Evolutionary conservation across 2,113 vertebrate species (phyloP).

Genomic region (Narcine bancroftii): DNA sequence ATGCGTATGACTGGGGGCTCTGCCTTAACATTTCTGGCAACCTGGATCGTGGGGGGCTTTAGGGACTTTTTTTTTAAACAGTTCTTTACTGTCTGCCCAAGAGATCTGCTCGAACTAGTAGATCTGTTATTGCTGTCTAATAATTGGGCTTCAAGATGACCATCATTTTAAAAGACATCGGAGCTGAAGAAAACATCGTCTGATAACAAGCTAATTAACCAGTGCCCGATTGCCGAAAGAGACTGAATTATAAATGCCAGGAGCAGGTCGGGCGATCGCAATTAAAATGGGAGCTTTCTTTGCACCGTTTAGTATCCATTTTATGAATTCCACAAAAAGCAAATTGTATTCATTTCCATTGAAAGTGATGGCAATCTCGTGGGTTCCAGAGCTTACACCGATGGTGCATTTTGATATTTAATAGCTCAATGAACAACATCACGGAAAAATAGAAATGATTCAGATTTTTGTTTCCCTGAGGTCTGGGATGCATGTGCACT

Average conservation of each 20-base stretch:
- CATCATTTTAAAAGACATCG: constrained; percentile 17
- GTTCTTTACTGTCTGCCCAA: constrained; percentile 12
- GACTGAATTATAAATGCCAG: constrained; percentile 34
- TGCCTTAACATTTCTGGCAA: constrained; percentile 17
- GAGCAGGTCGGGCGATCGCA: constrained; percentile 26
- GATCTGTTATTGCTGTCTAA: constrained; percentile 6
- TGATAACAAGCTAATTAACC: constrained; percentile 27
- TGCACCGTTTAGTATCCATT: constrained; percentile 32
- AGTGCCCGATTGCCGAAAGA: constrained; percentile 17
- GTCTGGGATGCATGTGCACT: constrained; percentile 53
- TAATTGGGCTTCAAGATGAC: constrained; percentile 25
- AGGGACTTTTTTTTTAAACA: constrained; percentile 25
- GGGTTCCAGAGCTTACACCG: background rate
- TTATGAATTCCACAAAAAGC: constrained; percentile 22
- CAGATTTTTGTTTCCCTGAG: constrained; percentile 51
- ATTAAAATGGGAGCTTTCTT: constrained; percentile 28
- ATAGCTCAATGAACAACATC: constrained; percentile 12
- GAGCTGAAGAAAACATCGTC: constrained; percentile 11
- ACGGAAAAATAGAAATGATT: constrained; percentile 43
- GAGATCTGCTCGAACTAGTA: background rate
- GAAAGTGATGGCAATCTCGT: background rate
- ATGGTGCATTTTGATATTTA: constrained; percentile 15
- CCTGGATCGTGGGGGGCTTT: constrained; percentile 23
- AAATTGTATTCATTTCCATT: constrained; percentile 15
- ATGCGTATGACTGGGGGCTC: constrained; percentile 15